Evolutionary conservation across 2,888 invertebrate genomes (phyloP).

Genomic region (Xylota segnis): DNA sequence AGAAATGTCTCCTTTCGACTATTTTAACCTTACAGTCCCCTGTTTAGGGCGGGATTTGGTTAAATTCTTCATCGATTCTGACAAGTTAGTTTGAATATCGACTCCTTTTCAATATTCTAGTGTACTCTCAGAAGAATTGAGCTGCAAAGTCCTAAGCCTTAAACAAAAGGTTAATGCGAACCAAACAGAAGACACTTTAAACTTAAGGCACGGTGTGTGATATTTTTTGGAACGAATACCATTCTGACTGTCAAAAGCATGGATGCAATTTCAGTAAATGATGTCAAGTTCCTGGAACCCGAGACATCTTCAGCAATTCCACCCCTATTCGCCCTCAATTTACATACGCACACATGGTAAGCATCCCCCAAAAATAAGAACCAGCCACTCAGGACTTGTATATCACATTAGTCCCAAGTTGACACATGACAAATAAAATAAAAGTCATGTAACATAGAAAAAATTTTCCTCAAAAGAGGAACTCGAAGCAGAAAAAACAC

Average conservation of each 20-base stretch:
- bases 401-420: constrained; percentile 69
- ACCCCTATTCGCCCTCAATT: background rate
- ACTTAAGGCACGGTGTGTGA: too few species aligned
- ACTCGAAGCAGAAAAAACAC: constrained; percentile 34
- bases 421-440: constrained; percentile 74
- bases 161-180: too few species aligned
- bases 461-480: constrained; percentile 33
- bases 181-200: too few species aligned
- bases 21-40: too few species aligned
- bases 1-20: too few species aligned
- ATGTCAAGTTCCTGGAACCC: background rate
- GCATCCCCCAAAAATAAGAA: background rate
- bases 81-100: too few species aligned
- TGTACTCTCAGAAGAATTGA: too few species aligned
- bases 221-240: too few species aligned
- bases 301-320: background rate
- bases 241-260: background rate
- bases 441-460: constrained; percentile 55
- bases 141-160: too few species aligned
- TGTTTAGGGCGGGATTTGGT: too few species aligned
- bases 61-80: too few species aligned
- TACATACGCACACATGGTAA: constrained; percentile 3
- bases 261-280: background rate
- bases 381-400: constrained; percentile 59
- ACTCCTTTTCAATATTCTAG: too few species aligned